Percentiles rank a stretch among this genome's conserved stretches.
Conservation (phyloP, 2,888 invertebrate genomes). For the Teleogryllus oceanicus region DNA sequence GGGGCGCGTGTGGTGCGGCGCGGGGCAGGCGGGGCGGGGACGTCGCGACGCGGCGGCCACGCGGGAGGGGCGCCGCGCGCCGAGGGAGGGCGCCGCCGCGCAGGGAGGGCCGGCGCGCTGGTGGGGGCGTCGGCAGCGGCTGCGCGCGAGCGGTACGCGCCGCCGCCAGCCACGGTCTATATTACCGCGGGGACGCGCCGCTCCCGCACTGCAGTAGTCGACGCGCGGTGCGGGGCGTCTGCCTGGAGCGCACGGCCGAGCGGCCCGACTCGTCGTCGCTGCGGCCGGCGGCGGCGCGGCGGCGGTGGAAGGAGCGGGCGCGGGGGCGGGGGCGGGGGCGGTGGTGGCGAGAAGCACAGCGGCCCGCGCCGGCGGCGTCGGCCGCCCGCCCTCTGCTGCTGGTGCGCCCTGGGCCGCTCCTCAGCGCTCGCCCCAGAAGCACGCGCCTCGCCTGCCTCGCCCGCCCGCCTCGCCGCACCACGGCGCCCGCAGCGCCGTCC, state of each 20-base stretch:
- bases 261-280: not conserved
- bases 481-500: not conserved
- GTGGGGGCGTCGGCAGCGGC: not conserved
- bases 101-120: not conserved
- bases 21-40: not conserved
- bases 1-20: not conserved
- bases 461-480: not conserved
- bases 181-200: not conserved
- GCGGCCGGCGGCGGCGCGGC: not conserved
- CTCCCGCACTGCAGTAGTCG: slow-evolving; percentile 18
- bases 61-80: not conserved
- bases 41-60: not conserved
- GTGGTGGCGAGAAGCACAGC: not conserved
- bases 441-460: not conserved
- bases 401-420: not conserved
- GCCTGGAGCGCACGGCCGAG: not conserved
- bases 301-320: not conserved
- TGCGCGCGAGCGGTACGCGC: not conserved
- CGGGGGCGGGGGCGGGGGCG: not conserved
- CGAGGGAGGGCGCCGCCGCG: not conserved
- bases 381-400: not conserved
- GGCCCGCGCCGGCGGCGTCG: not conserved
- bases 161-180: not conserved
- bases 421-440: not conserved
- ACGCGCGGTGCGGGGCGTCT: not conserved